These are phyloP conservation scores for Mesorhabditis belari DNA, from an alignment of 2,888 invertebrate species.

Conservation along the genomic window DNA sequence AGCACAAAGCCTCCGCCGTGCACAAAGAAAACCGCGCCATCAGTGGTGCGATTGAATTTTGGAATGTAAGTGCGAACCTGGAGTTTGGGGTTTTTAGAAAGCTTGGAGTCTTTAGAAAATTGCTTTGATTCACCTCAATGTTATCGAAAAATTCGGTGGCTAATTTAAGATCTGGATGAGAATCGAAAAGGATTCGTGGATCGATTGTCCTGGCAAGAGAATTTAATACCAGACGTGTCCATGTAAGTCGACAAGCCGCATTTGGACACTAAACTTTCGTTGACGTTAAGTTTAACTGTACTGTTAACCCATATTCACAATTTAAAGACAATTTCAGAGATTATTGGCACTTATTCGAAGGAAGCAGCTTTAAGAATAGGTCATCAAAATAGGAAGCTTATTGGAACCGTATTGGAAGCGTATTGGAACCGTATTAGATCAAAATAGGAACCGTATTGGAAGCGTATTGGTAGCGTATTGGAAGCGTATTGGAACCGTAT, in stretches of 20 bases:
- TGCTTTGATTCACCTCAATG: not conserved
- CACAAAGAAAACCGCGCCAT: slow-evolving; percentile 42
- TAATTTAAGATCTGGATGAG: not conserved
- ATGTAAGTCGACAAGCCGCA: not conserved
- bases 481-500: too few species aligned
- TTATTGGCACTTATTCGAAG: too few species aligned
- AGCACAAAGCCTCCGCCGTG: slow-evolving; percentile 47
- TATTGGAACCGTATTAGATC: too few species aligned
- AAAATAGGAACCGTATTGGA: too few species aligned
- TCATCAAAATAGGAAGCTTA: too few species aligned
- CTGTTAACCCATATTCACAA: too few species aligned
- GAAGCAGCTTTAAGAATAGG: too few species aligned
- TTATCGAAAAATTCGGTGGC: not conserved
- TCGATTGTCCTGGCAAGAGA: not conserved
- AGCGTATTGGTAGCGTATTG: too few species aligned
- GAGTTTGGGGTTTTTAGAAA: too few species aligned
- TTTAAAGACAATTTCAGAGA: too few species aligned
- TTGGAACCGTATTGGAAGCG: too few species aligned
- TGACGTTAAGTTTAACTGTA: too few species aligned
- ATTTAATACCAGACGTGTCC: not conserved
- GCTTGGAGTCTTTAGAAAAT: slow-evolving; percentile 9
- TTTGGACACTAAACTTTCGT: not conserved
- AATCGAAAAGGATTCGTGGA: not conserved
- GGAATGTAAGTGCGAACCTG: slow-evolving; percentile 34
- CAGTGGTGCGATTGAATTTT: slow-evolving; percentile 11